Evolutionary conservation across 2,113 vertebrate genomes (phyloP).

Genomic region (Helogale parvula): DNA sequence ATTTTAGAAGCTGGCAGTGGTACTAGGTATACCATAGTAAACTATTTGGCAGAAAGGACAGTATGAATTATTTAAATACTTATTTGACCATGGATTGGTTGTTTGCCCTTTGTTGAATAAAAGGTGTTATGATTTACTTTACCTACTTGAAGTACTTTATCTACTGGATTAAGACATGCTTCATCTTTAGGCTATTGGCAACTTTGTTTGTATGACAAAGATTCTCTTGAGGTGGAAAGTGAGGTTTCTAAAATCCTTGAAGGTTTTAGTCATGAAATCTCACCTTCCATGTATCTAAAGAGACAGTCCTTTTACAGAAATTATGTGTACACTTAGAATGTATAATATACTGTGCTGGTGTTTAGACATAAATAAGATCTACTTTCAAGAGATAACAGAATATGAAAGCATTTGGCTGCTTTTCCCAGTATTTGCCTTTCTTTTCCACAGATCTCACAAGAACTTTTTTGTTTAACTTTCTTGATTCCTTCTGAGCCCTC

Average conservation of each 20-base stretch:
- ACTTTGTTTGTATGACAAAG: background rate
- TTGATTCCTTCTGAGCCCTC: background rate
- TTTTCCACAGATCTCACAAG: background rate
- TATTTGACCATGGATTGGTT: background rate
- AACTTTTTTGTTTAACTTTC: background rate
- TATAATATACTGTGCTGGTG: background rate
- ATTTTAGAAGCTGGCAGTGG: background rate
- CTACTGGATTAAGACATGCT: background rate
- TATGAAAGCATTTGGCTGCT: background rate
- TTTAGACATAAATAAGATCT: background rate
- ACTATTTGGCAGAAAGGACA: background rate
- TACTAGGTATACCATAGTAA: background rate
- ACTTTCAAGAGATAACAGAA: background rate
- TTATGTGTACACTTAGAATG: background rate
- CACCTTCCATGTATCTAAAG: background rate
- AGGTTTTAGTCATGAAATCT: background rate
- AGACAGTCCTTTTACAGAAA: background rate
- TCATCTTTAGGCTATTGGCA: background rate
- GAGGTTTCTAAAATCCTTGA: background rate
- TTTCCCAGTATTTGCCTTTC: background rate
- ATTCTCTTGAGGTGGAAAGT: background rate
- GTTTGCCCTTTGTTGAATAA: background rate
- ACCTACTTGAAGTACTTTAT: background rate
- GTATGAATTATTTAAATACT: background rate
- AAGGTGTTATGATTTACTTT: background rate